These are phyloP conservation scores for Brevimyrus niger DNA, from an alignment of 2,113 vertebrate genomes.

Conservation along the genomic window DNA sequence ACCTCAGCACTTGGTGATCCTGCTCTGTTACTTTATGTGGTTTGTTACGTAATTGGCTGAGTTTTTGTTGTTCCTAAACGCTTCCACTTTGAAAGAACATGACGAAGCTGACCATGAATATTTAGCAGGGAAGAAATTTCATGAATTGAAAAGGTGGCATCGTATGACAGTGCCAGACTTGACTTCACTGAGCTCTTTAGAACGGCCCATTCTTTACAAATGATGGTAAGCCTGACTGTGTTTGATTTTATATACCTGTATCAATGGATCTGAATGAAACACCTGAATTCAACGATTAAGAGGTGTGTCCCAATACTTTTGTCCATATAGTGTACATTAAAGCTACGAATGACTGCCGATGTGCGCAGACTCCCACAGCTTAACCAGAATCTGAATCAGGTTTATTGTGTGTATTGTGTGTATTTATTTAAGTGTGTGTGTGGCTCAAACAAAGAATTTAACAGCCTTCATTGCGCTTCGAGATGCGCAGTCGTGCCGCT, in stretches of 20 bases:
- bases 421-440: too few relatives aligned
- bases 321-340: neutral
- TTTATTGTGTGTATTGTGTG: too few relatives aligned
- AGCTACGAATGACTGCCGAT: neutral
- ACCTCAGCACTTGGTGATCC: neutral
- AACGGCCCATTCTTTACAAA: neutral
- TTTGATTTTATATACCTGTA: neutral
- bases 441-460: neutral
- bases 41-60: neutral
- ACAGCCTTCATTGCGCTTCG: neutral
- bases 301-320: neutral
- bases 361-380: neutral
- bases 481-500: neutral
- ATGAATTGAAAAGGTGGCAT: neutral
- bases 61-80: neutral
- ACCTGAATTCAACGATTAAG: neutral
- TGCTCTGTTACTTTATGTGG: neutral
- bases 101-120: too few relatives aligned
- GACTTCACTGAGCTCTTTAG: neutral
- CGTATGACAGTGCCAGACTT: neutral
- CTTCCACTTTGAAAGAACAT: neutral
- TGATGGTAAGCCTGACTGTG: neutral
- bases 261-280: neutral
- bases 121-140: neutral
- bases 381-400: too few relatives aligned